These are phyloP conservation scores for Helleia helle DNA, from an alignment of 2,888 invertebrate genomes.

Conservation along the genomic window DNA sequence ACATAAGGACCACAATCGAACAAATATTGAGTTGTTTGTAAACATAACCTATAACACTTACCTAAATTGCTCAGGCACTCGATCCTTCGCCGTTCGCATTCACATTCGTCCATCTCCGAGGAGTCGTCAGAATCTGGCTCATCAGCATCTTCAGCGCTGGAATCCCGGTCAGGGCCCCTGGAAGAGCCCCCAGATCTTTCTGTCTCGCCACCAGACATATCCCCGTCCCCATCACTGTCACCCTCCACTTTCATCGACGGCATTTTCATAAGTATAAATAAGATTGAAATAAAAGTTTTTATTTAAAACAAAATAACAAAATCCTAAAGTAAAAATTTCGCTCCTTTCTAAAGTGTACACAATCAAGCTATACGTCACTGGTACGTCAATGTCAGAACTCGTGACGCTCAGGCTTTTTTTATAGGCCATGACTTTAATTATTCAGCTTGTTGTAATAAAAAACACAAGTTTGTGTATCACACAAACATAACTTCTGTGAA, in stretches of 20 bases:
- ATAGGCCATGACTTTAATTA: no score
- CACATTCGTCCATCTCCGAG: slow-evolving; percentile 93
- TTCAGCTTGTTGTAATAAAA: no score
- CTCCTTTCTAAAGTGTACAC: slow-evolving; percentile 15
- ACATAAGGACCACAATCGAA: slow-evolving; percentile 17
- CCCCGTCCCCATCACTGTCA: slow-evolving; percentile 76
- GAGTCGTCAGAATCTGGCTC: slow-evolving; percentile 90
- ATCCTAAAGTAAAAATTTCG: slow-evolving; percentile 15
- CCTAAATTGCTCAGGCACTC: slow-evolving; percentile 89
- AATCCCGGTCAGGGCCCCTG: slow-evolving; percentile 77
- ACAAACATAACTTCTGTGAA: no score
- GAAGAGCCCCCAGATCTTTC: slow-evolving; percentile 80
- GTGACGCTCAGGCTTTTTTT: no score
- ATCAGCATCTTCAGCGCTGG: slow-evolving; percentile 84
- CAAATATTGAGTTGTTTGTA: slow-evolving; percentile 47
- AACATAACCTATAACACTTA: slow-evolving; percentile 65
- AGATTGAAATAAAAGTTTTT: neutral
- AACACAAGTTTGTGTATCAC: no score
- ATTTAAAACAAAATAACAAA: neutral
- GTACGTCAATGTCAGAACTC: slow-evolving; percentile 12
- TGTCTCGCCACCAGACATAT: slow-evolving; percentile 80
- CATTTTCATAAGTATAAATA: slow-evolving; percentile 47
- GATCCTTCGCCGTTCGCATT: slow-evolving; percentile 87
- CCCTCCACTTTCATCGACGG: slow-evolving; percentile 80
- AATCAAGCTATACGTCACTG: slow-evolving; percentile 14